Evolutionary conservation across 53 echinoderm and acorn worm genomes (phyloP).

Genomic region (Hippasteria phrygiana): DNA sequence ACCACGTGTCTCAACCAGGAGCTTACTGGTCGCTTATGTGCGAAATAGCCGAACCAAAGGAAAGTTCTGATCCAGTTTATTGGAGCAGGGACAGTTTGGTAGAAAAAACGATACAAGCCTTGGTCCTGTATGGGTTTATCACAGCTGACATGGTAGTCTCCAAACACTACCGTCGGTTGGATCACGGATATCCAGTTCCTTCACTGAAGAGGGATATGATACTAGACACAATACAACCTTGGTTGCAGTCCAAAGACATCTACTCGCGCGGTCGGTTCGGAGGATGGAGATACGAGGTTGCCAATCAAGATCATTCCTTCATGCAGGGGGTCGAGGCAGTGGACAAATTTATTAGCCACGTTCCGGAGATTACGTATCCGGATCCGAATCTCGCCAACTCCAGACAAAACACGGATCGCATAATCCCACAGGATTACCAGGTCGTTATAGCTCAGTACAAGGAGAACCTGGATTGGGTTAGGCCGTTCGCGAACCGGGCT

Average conservation of each 20-base stretch:
- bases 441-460: conserved; percentile 28
- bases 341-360: conserved; percentile 5
- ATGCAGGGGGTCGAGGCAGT: conserved; percentile 14
- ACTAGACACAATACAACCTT: conserved; percentile 38
- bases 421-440: background rate
- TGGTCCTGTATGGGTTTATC: conserved; percentile 56
- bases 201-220: conserved; percentile 31
- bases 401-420: conserved; percentile 7
- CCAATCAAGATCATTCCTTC: background rate
- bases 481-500: conserved; percentile 1
- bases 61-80: background rate
- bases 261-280: conserved; percentile 1
- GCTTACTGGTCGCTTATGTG: conserved; percentile 65
- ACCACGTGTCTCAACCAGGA: conserved; percentile 45
- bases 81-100: conserved; percentile 36
- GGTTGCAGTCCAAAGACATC: conserved; percentile 38
- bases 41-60: conserved; percentile 58
- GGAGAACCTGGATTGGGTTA: conserved; percentile 40
- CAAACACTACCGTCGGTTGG: conserved; percentile 36
- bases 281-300: conserved; percentile 15
- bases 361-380: conserved; percentile 46
- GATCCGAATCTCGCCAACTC: conserved; percentile 45
- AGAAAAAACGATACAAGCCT: conserved; percentile 20
- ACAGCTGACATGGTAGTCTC: conserved; percentile 39
- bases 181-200: conserved; percentile 60